Base-by-base conservation (phyloP, 1,140 invertebrate species). In the Leptinotarsa undecemlineata region DNA sequence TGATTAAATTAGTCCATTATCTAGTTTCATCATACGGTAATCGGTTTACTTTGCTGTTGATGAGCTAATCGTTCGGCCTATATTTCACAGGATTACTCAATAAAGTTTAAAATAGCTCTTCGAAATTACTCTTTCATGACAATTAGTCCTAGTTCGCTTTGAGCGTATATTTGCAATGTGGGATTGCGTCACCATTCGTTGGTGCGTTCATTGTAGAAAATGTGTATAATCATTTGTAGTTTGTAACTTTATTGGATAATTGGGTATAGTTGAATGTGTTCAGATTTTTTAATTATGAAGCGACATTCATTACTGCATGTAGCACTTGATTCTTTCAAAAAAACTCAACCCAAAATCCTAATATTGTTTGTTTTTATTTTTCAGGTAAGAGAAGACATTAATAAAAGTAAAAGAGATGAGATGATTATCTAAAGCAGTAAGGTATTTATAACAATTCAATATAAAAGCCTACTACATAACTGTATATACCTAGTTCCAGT, bases 91-190 rank as follows among this genome's bases (percentile, higher is more conserved):
- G 33, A 42, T 42, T 42, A 42, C 33, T 42, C 51, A 19, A 57
- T 57, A 14, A 57, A 19, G 17, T 17, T 57, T 15, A 57, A 57
- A 57, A 57, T 57, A 57, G 51, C 51, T 57, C 51, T 6, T 57
- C 51, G 51, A 57, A 17, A 57, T 57, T 57, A 57, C 51, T 57
- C 11, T 57, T 57, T 19, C 51, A 15, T 57, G 51, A 57, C 51
- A 57, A 57, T 57, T 57, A 57, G n/a, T 57, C 51, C 51, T 19
- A 57, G 51, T n/a, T 57, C 51, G n/a, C n/a, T 57, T 57, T 57
- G 17, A 57, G 1, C 51, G 51, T 57, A 19, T 57, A 57, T 57
- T 57, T 57, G 51, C 51, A 57, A 57, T n/a, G 51, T 57, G 6
- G 51, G 6, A 5, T 57, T 19, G 8, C 51, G 51, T 57, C 51